Evolutionary conservation across 1,140 invertebrate species (phyloP).

Genomic region (Polypedilum vanderplanki): DNA sequence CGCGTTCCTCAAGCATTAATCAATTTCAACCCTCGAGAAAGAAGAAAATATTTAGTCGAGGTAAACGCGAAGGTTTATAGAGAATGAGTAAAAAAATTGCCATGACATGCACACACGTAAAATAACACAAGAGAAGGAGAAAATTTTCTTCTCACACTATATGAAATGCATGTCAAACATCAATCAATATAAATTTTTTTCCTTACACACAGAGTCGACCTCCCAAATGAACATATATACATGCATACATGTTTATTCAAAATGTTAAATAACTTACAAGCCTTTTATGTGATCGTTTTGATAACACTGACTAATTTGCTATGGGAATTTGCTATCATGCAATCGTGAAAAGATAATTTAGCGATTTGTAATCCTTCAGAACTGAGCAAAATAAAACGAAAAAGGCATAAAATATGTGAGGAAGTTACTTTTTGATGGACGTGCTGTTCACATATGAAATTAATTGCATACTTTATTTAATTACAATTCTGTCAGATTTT

Average conservation of each 20-base stretch:
- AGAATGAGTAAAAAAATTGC: slow-evolving; percentile 8
- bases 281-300: slow-evolving; percentile 12
- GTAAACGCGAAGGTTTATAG: neutral
- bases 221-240: neutral
- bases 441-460: neutral
- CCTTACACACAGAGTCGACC: neutral
- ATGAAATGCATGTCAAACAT: slow-evolving; percentile 18
- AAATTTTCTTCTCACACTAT: neutral
- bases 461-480: neutral
- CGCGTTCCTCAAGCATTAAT: slow-evolving; percentile 9
- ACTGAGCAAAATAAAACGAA: too few species aligned
- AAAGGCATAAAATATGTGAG: too few species aligned
- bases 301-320: slow-evolving; percentile 18
- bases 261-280: slow-evolving; percentile 16
- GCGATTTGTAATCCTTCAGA: slow-evolving; percentile 7
- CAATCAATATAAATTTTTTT: neutral
- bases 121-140: neutral
- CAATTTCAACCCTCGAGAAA: slow-evolving; percentile 17
- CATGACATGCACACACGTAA: slow-evolving; percentile 11
- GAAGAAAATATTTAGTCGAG: neutral
- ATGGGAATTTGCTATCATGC: neutral
- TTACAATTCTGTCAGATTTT: neutral
- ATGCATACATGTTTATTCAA: slow-evolving; percentile 13
- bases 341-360: slow-evolving; percentile 19
- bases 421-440: too few species aligned